Percentiles rank a stretch among this genome's conserved stretches.
Conservation (phyloP, 2,113 vertebrate species). For the Psittacara wagleri region DNA sequence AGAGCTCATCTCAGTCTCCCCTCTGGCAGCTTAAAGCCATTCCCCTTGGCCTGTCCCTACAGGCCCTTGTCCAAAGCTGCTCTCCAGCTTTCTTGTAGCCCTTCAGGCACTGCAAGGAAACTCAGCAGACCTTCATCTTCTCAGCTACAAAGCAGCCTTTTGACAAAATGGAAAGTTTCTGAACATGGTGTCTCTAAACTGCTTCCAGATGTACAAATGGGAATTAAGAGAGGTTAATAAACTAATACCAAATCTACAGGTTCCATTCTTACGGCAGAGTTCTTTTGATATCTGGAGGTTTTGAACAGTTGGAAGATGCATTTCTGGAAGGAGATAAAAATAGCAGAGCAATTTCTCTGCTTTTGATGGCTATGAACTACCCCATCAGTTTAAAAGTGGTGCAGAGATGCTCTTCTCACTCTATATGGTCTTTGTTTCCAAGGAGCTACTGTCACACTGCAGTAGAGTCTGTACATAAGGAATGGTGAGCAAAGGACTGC, state of each 20-base stretch:
- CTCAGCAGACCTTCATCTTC: background rate
- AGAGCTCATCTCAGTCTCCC: too few relatives aligned
- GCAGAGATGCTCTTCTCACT: background rate
- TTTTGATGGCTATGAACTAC: background rate
- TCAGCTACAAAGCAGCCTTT: background rate
- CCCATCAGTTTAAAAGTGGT: background rate
- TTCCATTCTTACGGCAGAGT: background rate
- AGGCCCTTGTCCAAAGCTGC: background rate
- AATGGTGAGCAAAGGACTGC: background rate
- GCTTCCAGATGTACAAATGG: background rate
- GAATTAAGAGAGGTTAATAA: background rate
- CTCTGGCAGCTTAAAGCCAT: background rate
- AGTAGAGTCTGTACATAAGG: background rate
- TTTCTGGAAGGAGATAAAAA: background rate
- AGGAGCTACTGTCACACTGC: background rate
- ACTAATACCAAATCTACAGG: background rate
- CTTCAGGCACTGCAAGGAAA: background rate
- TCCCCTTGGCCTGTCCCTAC: background rate
- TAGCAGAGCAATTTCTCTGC: background rate
- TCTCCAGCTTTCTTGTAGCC: background rate
- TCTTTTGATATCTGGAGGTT: background rate
- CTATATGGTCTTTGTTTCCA: background rate
- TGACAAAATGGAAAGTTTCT: background rate
- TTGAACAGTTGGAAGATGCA: background rate
- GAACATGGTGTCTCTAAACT: fast-evolving